A percentile compares a stretch with the other conserved stretches of the same genome.
These are phyloP conservation scores for Montipora efflorescens DNA, from an alignment of 64 coral and sea anemone genomes.

Conservation along the genomic window DNA sequence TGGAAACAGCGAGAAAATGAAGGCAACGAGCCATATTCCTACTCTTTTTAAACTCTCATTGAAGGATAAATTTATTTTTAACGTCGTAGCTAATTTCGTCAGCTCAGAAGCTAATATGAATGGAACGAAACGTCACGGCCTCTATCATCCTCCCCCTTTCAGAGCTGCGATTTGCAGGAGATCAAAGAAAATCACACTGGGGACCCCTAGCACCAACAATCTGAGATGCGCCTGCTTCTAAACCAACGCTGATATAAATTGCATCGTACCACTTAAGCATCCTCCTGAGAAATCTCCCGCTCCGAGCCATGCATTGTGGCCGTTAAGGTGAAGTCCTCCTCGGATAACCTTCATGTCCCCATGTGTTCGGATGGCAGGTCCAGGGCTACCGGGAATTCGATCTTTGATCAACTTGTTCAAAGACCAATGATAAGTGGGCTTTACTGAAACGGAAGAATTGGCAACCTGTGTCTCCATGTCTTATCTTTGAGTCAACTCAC, in stretches of 20 bases:
- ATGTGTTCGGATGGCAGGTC: constrained; percentile 86
- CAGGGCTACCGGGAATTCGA: constrained; percentile 84
- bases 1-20: no score
- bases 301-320: constrained; percentile 86
- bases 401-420: constrained; percentile 80
- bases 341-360: constrained; percentile 73
- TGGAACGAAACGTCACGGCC: no score
- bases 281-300: constrained; percentile 94
- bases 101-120: no score
- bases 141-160: no score
- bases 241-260: neutral
- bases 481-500: neutral
- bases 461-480: neutral
- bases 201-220: neutral
- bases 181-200: neutral
- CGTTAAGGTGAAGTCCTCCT: constrained; percentile 87
- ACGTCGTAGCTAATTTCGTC: no score
- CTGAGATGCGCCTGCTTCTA: neutral
- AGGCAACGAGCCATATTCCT: no score
- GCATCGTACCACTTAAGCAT: constrained; percentile 87
- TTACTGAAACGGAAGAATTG: constrained; percentile 39
- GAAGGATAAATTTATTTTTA: no score
- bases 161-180: no score
- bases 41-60: no score
- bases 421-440: constrained; percentile 92